phyloP scores from a whole-genome alignment of 2,113 vertebrate species.

The Anhinga anhinga region DNA sequence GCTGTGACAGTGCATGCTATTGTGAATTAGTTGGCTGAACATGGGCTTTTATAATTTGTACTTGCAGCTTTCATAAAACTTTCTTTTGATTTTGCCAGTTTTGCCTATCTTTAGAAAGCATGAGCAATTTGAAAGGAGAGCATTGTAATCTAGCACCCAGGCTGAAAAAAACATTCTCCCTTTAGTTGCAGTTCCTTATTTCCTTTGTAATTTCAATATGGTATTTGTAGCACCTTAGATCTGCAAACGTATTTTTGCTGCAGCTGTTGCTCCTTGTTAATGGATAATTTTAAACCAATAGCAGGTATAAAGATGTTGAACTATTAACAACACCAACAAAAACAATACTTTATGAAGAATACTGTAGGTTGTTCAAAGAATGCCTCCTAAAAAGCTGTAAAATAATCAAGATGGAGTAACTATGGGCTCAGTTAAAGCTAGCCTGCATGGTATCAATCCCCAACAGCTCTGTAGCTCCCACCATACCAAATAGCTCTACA shows the following conservation, averaged over 20 bases:
- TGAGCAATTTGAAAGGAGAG: not conserved
- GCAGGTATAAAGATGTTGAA: not conserved
- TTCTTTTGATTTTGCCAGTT: not conserved
- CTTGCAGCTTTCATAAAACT: not conserved
- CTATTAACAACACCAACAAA: not conserved
- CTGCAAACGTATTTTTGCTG: not conserved
- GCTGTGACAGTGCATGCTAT: not conserved
- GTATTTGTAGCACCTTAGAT: not conserved
- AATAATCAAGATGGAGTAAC: not conserved
- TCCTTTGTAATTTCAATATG: not conserved
- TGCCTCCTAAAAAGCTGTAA: not conserved
- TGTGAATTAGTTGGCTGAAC: not conserved
- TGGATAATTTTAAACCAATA: not conserved
- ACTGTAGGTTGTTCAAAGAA: not conserved
- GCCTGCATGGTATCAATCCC: no score
- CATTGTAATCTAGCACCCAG: not conserved
- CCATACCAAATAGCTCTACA: fast-evolving
- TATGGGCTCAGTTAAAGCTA: not conserved
- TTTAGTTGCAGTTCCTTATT: not conserved
- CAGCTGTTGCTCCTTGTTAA: not conserved
- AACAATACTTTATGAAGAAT: not conserved
- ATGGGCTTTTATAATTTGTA: fast-evolving
- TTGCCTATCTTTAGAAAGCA: not conserved
- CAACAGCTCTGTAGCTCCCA: not conserved
- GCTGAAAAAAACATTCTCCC: not conserved